phyloP scores from a whole-genome alignment of 1,140 invertebrate species.

The Gryon sp. region DNA sequence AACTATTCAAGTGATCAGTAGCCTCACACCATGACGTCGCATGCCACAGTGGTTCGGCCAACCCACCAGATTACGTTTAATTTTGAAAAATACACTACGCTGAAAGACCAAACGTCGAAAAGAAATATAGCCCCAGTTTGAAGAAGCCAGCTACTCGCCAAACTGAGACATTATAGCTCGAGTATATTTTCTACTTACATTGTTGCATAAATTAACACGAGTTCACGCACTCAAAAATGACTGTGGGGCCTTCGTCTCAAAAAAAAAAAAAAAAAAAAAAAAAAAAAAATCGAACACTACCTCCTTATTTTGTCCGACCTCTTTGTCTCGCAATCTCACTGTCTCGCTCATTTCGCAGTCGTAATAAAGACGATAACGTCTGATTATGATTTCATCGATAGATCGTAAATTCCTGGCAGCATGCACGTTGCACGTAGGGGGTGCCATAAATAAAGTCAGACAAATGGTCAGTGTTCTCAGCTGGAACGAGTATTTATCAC shows the following conservation, averaged over 20 bases:
- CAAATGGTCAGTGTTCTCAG: conserved; percentile 47
- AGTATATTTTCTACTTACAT: conserved; percentile 41
- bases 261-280: too few relatives aligned
- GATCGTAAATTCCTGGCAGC: conserved; percentile 60
- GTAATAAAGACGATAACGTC: conserved; percentile 58
- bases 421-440: conserved; percentile 58
- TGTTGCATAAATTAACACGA: conserved; percentile 56
- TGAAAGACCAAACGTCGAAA: conserved; percentile 13
- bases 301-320: neutral
- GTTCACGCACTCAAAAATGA: conserved; percentile 34
- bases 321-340: neutral
- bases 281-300: too few relatives aligned
- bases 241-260: conserved; percentile 6
- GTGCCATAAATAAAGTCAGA: conserved; percentile 55
- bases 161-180: conserved; percentile 47
- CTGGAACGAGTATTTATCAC: conserved; percentile 56
- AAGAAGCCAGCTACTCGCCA: conserved; percentile 20
- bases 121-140: conserved; percentile 39
- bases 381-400: conserved; percentile 61
- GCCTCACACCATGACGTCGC: conserved; percentile 57
- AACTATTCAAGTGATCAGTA: conserved; percentile 50
- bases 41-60: conserved; percentile 51
- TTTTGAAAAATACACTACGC: conserved; percentile 58
- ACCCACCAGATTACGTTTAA: conserved; percentile 64
- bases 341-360: neutral